These are phyloP conservation scores for human (Homo sapiens) DNA, from an alignment of 2,113 vertebrate species.

Conservation along the genomic window GRCh38 chr15:22912501-22913000, in stretches of 20 bases:
- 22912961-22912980: too few relatives aligned
- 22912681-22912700: neutral
- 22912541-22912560: neutral
- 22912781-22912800: neutral
- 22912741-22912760: neutral
- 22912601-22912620: neutral
- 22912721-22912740: neutral
- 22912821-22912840: neutral
- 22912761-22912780: neutral
- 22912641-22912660: neutral
- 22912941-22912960: too few relatives aligned
- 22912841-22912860: neutral
- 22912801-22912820: neutral
- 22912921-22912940: neutral
- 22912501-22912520: neutral
- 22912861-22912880: neutral
- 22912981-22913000: too few relatives aligned
- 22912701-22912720: neutral
- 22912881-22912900: neutral
- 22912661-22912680: neutral
- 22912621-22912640: neutral
- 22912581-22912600: neutral
- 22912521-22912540: neutral
- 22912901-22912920: neutral
- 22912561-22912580: neutral